Evolutionary conservation across 1,140 invertebrate genomes (phyloP).

Genomic region (Sinonovacula constricta): DNA sequence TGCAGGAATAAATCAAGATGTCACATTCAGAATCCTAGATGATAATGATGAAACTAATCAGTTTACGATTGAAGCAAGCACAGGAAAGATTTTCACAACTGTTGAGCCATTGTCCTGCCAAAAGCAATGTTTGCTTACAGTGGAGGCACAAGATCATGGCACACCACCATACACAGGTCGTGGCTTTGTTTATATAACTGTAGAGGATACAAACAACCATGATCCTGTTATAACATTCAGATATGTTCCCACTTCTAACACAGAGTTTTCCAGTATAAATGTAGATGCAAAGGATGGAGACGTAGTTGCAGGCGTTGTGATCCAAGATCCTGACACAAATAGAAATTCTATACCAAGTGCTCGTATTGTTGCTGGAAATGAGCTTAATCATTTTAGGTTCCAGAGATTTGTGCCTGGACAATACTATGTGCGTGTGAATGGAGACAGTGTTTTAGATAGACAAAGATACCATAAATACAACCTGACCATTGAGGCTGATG

Average conservation of each 20-base stretch:
- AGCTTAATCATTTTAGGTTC: constrained; percentile 92
- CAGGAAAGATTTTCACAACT: constrained; percentile 69
- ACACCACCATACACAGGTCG: constrained; percentile 92
- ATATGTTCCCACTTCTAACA: constrained; percentile 86
- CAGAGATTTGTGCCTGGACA: constrained; percentile 81
- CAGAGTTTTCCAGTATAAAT: constrained; percentile 92
- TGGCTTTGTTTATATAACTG: constrained; percentile 95
- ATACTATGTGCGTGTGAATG: constrained; percentile 75
- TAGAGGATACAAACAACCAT: constrained; percentile 95
- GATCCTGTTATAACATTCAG: constrained; percentile 94
- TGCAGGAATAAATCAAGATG: constrained; percentile 70
- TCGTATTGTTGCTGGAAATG: constrained; percentile 89
- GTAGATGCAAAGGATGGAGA: constrained; percentile 93
- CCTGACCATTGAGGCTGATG: constrained; percentile 91
- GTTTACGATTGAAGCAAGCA: constrained; percentile 70
- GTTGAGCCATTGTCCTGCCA: constrained; percentile 64
- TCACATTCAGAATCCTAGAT: constrained; percentile 86
- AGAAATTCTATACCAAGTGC: constrained; percentile 91
- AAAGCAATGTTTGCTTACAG: constrained; percentile 90
- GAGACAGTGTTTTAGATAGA: constrained; percentile 86
- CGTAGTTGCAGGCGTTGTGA: constrained; percentile 94
- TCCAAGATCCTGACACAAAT: constrained; percentile 94
- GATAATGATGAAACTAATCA: constrained; percentile 57
- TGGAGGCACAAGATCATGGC: constrained; percentile 95
- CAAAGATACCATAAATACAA: constrained; percentile 92